A percentile compares a stretch with the other conserved stretches of the same genome.
These are phyloP conservation scores for Cygnus buccinator DNA, from an alignment of 2,113 vertebrate species.

Conservation along the genomic window DNA sequence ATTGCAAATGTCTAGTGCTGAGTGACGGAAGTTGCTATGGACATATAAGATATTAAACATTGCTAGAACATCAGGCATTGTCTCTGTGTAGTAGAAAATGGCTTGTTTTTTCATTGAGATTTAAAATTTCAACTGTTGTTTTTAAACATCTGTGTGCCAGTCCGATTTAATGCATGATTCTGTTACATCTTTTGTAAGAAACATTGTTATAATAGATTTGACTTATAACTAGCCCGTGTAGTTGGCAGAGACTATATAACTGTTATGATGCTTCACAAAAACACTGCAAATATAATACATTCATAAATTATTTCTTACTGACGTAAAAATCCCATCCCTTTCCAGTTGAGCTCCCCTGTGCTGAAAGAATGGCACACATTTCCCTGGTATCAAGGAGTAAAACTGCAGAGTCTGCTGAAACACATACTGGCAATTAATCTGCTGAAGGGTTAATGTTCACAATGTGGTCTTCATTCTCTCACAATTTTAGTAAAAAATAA, in stretches of 20 bases:
- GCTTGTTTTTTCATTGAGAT: background rate
- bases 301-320: constrained; percentile 16
- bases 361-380: background rate
- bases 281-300: background rate
- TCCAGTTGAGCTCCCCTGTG: background rate
- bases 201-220: background rate
- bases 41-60: background rate
- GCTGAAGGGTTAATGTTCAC: background rate
- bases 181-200: background rate
- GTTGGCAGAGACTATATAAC: background rate
- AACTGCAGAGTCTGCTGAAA: background rate
- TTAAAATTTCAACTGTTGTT: background rate
- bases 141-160: background rate
- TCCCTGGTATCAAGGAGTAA: background rate
- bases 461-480: background rate
- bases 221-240: background rate
- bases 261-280: background rate
- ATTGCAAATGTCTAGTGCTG: background rate
- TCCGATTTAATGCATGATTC: constrained; percentile 8
- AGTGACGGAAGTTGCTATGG: background rate
- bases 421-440: background rate
- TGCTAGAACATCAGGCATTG: background rate
- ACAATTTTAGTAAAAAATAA: background rate
- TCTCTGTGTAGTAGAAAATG: background rate
- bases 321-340: constrained; percentile 11